phyloP scores from a whole-genome alignment of 2,113 vertebrate species.

The Fulica atra region DNA sequence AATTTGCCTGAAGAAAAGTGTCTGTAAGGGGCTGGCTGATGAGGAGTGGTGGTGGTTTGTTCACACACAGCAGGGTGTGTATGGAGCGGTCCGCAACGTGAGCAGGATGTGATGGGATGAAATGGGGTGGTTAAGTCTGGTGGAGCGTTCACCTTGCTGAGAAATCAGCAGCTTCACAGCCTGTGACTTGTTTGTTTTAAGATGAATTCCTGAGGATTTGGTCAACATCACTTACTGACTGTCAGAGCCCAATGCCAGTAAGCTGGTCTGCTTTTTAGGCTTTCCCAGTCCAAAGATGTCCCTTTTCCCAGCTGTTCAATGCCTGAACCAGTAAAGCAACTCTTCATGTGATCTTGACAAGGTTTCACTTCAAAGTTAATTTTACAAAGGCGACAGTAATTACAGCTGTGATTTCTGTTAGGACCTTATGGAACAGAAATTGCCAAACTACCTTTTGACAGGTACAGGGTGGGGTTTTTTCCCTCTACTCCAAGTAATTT shows the following conservation, averaged over 20 bases:
- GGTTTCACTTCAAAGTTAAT: background rate
- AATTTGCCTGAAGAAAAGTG: background rate
- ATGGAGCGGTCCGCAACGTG: background rate
- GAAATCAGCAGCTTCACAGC: background rate
- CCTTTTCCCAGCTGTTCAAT: background rate
- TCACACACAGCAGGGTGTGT: background rate
- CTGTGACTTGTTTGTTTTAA: background rate
- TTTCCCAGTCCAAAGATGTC: background rate
- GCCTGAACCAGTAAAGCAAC: background rate
- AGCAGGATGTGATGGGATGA: background rate
- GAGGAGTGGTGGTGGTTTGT: background rate
- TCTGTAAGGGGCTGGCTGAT: background rate
- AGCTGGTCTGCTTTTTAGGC: background rate
- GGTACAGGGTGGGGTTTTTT: background rate
- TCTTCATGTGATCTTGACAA: background rate
- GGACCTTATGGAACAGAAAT: background rate
- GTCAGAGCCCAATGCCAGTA: background rate
- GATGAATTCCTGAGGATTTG: background rate
- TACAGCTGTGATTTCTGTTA: background rate
- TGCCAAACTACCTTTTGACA: background rate
- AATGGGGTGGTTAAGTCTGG: background rate
- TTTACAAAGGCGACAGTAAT: background rate
- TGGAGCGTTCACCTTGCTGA: background rate
- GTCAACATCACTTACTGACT: background rate
- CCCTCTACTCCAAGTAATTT: slow-evolving; percentile 21